Evolutionary conservation across 2,113 vertebrate species (phyloP).

Genomic region (Ceyx melanurus): DNA sequence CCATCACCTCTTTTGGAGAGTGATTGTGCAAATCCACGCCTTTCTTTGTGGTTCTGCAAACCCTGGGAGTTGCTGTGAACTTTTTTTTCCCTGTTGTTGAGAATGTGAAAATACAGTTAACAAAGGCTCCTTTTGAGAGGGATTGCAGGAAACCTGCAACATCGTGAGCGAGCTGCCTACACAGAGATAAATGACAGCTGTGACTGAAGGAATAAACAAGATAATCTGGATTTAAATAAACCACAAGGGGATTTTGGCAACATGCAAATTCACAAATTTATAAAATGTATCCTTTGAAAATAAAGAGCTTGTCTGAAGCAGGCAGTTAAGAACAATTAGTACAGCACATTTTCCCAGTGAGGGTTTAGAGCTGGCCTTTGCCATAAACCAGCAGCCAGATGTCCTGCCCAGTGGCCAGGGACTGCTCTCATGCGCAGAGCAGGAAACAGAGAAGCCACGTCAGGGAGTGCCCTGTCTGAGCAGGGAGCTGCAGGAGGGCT

Average conservation of each 20-base stretch:
- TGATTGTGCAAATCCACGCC: not conserved
- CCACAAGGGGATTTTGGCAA: constrained; percentile 67
- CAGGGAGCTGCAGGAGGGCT: not conserved
- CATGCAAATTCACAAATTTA: constrained; percentile 66
- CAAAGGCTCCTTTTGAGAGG: constrained; percentile 50
- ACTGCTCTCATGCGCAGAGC: rapidly evolving
- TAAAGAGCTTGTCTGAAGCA: constrained; percentile 70
- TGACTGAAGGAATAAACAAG: constrained; percentile 77
- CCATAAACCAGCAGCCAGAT: not conserved
- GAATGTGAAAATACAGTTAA: constrained; percentile 22
- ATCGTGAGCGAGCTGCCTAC: constrained; percentile 61
- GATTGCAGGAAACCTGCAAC: constrained; percentile 52
- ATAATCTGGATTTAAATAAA: constrained; percentile 77
- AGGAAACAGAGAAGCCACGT: rapidly evolving
- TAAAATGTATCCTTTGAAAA: constrained; percentile 69
- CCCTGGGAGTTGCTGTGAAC: not conserved
- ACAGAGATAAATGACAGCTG: constrained; percentile 71
- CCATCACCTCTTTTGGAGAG: not conserved
- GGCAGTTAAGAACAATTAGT: constrained; percentile 47
- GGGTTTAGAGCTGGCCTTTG: not conserved
- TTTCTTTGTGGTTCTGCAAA: not conserved
- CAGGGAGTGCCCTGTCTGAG: rapidly evolving
- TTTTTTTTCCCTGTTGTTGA: not conserved
- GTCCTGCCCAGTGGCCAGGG: not conserved
- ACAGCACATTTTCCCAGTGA: not conserved